A percentile compares a stretch with the other conserved stretches of the same genome.
Evolutionary conservation across 2,888 invertebrate genomes (phyloP).

Genomic region (Abrostola tripartita): DNA sequence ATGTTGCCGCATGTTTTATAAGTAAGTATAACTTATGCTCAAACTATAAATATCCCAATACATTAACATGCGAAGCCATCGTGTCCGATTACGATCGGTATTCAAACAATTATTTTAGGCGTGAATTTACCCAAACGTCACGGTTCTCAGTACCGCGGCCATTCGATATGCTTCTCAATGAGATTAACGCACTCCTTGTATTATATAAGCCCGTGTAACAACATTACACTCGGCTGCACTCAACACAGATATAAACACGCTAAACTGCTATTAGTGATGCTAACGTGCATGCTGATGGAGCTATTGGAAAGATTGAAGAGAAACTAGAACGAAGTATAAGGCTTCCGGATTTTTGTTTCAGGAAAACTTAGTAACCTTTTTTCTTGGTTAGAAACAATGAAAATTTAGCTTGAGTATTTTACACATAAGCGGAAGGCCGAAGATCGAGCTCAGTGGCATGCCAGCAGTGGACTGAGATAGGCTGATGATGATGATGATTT

Average conservation of each 20-base stretch:
- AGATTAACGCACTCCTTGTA: constrained; percentile 26
- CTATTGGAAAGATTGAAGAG: not conserved
- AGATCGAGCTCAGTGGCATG: too few relatives aligned
- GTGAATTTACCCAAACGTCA: constrained; percentile 56
- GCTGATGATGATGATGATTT: too few relatives aligned
- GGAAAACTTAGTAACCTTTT: not conserved
- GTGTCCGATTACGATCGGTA: constrained; percentile 6
- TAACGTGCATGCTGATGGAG: constrained; percentile 23
- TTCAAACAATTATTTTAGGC: constrained; percentile 28
- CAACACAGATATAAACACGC: constrained; percentile 17
- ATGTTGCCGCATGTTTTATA: too few relatives aligned
- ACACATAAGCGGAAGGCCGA: too few relatives aligned
- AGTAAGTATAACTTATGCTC: too few relatives aligned
- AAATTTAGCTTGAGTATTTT: too few relatives aligned
- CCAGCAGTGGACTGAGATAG: too few relatives aligned
- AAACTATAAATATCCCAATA: not conserved
- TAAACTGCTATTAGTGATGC: constrained; percentile 26
- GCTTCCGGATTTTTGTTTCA: constrained; percentile 22
- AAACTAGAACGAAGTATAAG: constrained; percentile 27
- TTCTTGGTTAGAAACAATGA: not conserved
- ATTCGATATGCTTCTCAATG: constrained; percentile 42
- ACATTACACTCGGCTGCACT: constrained; percentile 22
- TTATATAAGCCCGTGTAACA: constrained; percentile 34
- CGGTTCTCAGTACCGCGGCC: constrained; percentile 51
- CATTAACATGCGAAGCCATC: not conserved